A percentile compares a stretch with the other conserved stretches of the same genome.
phyloP scores from a whole-genome alignment of 2,888 invertebrate species.

The Leucophenga montana region DNA sequence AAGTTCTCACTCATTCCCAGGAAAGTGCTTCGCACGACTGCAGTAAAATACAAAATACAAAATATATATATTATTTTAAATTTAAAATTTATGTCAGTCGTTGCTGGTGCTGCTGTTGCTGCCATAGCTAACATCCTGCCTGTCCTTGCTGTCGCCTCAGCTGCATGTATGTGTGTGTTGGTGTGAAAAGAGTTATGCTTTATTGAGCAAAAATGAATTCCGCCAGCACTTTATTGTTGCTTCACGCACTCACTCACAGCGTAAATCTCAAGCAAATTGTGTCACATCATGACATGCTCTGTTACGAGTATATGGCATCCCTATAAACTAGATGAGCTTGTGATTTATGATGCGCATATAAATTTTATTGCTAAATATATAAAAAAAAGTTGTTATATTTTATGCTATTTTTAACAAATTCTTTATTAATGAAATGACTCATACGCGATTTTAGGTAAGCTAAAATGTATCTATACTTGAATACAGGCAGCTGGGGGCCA shows the following conservation, averaged over 20 bases:
- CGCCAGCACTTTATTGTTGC: constrained; percentile 19
- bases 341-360: constrained; percentile 43
- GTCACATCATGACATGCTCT: constrained; percentile 63
- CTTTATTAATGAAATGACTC: constrained; percentile 8
- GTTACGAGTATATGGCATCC: constrained; percentile 55
- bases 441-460: too few species aligned
- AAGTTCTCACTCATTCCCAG: constrained; percentile 12
- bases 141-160: constrained; percentile 17
- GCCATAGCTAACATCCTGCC: constrained; percentile 1
- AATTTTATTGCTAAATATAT: constrained; percentile 42
- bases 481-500: too few species aligned
- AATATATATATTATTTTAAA: constrained; percentile 38
- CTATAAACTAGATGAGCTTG: constrained; percentile 14
- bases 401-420: constrained; percentile 19
- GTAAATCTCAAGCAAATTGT: constrained; percentile 64
- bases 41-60: constrained; percentile 50
- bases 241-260: constrained; percentile 22
- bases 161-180: not conserved
- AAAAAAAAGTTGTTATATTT: not conserved
- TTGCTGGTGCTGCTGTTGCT: constrained; percentile 27
- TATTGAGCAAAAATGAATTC: constrained; percentile 47
- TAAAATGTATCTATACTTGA: too few species aligned
- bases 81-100: constrained; percentile 55
- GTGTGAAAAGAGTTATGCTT: constrained; percentile 48
- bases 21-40: constrained; percentile 29